These are phyloP conservation scores for Neolamprologus longior DNA, from an alignment of 2,113 vertebrate genomes.

Conservation along the genomic window DNA sequence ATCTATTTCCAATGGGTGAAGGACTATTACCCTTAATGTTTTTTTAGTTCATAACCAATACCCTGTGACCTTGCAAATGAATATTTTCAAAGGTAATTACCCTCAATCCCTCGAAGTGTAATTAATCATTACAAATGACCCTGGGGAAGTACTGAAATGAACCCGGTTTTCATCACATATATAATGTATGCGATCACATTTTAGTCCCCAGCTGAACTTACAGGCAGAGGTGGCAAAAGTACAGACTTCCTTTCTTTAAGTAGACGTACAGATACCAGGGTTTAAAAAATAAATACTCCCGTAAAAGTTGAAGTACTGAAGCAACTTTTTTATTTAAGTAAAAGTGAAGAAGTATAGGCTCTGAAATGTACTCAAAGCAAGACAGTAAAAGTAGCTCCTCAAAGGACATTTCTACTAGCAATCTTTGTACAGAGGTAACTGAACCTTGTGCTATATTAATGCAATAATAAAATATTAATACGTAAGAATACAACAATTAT, in stretches of 20 bases:
- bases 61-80: slow-evolving; percentile 44
- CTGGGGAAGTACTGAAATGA: neutral
- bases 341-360: neutral
- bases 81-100: slow-evolving; percentile 47
- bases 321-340: neutral
- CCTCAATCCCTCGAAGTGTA: slow-evolving; percentile 5
- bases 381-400: neutral
- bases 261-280: neutral
- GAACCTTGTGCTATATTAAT: neutral
- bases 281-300: neutral
- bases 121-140: slow-evolving; percentile 40
- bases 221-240: neutral
- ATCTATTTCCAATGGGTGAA: neutral
- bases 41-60: neutral
- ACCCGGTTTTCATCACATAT: neutral
- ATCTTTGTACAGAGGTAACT: neutral
- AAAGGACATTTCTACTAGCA: neutral
- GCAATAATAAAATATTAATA: neutral
- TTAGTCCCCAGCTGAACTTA: neutral
- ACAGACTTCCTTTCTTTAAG: neutral
- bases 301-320: neutral
- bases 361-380: neutral
- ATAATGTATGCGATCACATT: slow-evolving; percentile 11
- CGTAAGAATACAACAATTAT: neutral
- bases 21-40: neutral